These are phyloP conservation scores for Fissipunctia ypsillon DNA, from an alignment of 2,888 invertebrate genomes.

Conservation along the genomic window DNA sequence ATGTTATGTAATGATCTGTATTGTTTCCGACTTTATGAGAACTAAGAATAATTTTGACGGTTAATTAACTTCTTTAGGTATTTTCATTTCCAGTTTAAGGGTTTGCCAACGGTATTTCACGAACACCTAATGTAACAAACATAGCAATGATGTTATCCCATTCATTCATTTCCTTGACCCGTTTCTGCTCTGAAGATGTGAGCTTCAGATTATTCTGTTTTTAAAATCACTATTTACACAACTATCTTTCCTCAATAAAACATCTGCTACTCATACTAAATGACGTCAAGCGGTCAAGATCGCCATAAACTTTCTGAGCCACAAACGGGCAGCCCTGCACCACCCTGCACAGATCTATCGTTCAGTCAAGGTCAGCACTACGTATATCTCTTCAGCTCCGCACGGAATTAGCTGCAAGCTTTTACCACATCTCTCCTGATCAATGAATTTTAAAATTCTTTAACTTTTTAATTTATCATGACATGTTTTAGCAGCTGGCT, in stretches of 20 bases:
- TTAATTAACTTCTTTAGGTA: too few species aligned
- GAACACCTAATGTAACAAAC: not conserved
- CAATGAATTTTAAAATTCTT: constrained; percentile 58
- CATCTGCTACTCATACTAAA: constrained; percentile 11
- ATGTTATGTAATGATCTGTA: not conserved
- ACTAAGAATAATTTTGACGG: not conserved
- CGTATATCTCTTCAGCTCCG: constrained; percentile 24
- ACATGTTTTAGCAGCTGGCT: constrained; percentile 53
- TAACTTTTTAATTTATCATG: constrained; percentile 28
- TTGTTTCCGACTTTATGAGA: not conserved
- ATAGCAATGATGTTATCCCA: not conserved
- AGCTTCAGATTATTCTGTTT: not conserved
- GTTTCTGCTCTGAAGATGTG: not conserved
- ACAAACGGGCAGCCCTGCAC: constrained; percentile 47
- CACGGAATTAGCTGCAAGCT: constrained; percentile 38
- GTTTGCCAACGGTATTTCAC: not conserved
- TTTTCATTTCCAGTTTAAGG: not conserved
- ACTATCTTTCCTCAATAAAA: constrained; percentile 44
- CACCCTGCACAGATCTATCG: constrained; percentile 48
- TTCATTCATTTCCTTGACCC: not conserved
- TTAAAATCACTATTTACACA: constrained; percentile 21
- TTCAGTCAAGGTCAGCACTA: constrained; percentile 43
- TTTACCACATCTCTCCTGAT: constrained; percentile 36
- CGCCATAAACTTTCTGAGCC: constrained; percentile 32
- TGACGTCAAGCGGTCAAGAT: constrained; percentile 45